These are phyloP conservation scores for Tupaia tana DNA, from an alignment of 2,113 vertebrate species.

Conservation along the genomic window DNA sequence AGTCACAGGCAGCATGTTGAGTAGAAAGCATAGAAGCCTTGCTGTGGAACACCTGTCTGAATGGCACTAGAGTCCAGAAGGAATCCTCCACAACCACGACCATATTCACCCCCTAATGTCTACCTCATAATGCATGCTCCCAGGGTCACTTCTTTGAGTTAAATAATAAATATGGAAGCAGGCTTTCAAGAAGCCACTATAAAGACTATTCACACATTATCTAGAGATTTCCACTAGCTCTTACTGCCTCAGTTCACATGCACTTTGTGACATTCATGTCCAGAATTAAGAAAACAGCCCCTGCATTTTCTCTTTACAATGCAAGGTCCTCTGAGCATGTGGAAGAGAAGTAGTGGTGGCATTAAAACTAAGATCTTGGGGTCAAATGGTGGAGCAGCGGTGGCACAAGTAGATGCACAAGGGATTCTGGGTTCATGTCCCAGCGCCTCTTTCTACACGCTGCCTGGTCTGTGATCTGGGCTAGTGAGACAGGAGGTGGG, in stretches of 20 bases:
- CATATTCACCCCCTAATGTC: fast-evolving
- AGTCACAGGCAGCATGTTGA: fast-evolving
- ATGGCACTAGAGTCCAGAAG: not conserved
- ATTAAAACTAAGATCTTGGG: not conserved
- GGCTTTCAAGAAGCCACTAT: not conserved
- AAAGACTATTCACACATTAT: not conserved
- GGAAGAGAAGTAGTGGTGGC: not conserved
- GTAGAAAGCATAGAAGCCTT: fast-evolving
- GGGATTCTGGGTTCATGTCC: no score
- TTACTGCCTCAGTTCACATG: not conserved
- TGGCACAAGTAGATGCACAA: no score
- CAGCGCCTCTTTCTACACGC: no score
- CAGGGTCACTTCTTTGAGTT: not conserved
- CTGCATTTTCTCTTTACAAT: not conserved
- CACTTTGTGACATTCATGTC: not conserved
- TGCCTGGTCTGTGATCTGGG: no score
- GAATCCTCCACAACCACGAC: fast-evolving
- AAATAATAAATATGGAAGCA: not conserved
- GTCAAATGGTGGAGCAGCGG: no score
- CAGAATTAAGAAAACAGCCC: not conserved
- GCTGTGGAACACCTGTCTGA: fast-evolving
- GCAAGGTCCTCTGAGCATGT: not conserved
- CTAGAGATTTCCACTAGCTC: not conserved
- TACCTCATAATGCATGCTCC: not conserved
- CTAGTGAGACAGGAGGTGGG: no score